Conservation (phyloP, 30 jellyfish, hydroid and myxozoan genomes). For the Nemopilema nomurai region DNA sequence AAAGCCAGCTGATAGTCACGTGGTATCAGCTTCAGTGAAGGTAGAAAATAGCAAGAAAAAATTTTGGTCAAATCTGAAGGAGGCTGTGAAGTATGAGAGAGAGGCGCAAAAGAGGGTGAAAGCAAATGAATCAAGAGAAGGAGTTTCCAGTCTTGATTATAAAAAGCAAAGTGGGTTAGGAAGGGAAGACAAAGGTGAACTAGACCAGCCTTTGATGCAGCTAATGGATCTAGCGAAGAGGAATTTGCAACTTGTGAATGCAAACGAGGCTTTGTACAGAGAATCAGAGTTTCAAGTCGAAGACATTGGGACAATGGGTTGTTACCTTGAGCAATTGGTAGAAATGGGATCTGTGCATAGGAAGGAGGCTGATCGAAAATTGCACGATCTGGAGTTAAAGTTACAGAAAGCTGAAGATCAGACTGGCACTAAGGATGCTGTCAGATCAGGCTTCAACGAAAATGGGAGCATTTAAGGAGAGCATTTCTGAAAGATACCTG, state of each 20-base stretch:
- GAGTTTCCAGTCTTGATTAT: neutral
- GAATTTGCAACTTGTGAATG: neutral
- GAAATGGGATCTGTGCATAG: neutral
- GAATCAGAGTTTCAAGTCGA: neutral
- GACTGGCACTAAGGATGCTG: neutral
- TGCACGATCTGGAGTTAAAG: neutral
- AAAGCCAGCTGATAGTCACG: neutral
- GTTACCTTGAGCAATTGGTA: neutral
- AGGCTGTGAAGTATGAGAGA: neutral
- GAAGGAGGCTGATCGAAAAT: neutral
- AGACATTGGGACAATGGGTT: neutral
- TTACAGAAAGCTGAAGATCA: neutral
- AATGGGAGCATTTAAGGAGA: neutral
- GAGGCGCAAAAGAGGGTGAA: neutral
- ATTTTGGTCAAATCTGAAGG: neutral
- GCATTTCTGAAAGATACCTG: too few relatives aligned
- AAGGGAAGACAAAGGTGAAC: neutral
- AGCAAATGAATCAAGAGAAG: neutral
- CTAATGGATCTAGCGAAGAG: neutral
- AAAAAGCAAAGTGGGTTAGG: neutral
- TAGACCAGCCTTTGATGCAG: neutral
- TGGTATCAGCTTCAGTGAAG: neutral
- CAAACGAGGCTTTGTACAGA: neutral
- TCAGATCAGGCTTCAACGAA: neutral
- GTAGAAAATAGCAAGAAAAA: neutral